A percentile compares a stretch with the other conserved stretches of the same genome.
Conservation (phyloP, 2,113 vertebrate genomes). For the Barnardius zonarius region DNA sequence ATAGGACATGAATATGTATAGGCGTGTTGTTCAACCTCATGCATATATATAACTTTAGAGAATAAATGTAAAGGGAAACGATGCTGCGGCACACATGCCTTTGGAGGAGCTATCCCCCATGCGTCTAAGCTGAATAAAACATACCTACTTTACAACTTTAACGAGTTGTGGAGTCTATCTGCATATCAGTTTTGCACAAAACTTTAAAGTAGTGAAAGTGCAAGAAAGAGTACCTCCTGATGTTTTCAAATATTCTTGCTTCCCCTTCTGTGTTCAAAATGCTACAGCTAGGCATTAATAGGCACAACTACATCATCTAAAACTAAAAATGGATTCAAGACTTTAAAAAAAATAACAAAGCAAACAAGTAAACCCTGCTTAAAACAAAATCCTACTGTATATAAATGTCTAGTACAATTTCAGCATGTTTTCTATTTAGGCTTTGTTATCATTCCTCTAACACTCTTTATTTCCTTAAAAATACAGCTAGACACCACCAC, state of each 20-base stretch:
- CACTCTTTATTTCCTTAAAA: not conserved
- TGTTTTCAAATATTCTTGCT: not conserved
- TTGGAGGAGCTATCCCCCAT: too few relatives aligned
- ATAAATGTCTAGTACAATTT: not conserved
- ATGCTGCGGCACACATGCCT: too few relatives aligned
- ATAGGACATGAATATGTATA: too few relatives aligned
- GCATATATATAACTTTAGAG: too few relatives aligned
- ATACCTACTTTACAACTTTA: too few relatives aligned
- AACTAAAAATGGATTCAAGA: not conserved
- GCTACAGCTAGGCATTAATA: not conserved
- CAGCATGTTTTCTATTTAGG: accelerated
- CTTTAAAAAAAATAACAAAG: not conserved
- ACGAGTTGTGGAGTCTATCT: too few relatives aligned
- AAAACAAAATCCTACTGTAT: not conserved
- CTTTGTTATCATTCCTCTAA: not conserved
- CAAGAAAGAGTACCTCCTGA: not conserved
- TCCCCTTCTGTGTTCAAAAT: not conserved
- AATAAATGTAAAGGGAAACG: too few relatives aligned
- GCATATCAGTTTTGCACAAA: not conserved
- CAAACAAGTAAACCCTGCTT: not conserved
- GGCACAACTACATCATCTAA: not conserved
- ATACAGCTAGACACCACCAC: not conserved
- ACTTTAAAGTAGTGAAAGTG: not conserved
- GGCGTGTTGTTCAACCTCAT: too few relatives aligned
- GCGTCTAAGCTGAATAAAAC: too few relatives aligned